A percentile compares a stretch with the other conserved stretches of the same genome.
Conservation (phyloP, 2,888 invertebrate genomes). For the Loripinus fragilis region DNA sequence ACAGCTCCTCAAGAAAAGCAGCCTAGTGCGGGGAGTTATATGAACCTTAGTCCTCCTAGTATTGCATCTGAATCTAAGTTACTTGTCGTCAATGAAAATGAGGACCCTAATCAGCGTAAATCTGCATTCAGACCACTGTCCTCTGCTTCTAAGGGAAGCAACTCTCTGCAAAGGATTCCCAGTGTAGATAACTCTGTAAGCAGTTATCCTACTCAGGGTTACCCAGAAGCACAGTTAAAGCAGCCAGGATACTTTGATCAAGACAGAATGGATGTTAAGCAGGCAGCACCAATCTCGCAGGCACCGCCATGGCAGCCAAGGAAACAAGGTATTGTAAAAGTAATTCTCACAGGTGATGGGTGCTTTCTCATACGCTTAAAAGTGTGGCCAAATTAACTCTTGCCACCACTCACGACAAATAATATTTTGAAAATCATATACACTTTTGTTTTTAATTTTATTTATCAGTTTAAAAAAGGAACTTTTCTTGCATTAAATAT, state of each 20-base stretch:
- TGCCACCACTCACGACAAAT: too few relatives aligned
- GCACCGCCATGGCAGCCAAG: slow-evolving; percentile 41
- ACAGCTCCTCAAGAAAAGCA: slow-evolving; percentile 34
- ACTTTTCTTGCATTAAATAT: too few relatives aligned
- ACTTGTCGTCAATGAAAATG: slow-evolving; percentile 28
- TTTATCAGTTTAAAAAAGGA: too few relatives aligned
- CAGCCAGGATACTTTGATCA: slow-evolving; percentile 31
- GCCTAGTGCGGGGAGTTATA: slow-evolving; percentile 40
- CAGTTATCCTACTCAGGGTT: slow-evolving; percentile 33
- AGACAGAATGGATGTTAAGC: slow-evolving; percentile 57
- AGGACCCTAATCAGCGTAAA: slow-evolving; percentile 55
- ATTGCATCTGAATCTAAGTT: slow-evolving; percentile 20
- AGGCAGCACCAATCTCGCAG: slow-evolving; percentile 60
- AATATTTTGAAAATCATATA: too few relatives aligned
- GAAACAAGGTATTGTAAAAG: slow-evolving; percentile 34
- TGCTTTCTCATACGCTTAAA: not conserved
- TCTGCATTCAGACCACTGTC: slow-evolving; percentile 69
- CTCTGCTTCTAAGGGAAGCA: slow-evolving; percentile 34
- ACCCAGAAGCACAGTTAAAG: slow-evolving; percentile 41
- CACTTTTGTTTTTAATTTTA: too few relatives aligned
- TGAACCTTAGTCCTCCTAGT: slow-evolving; percentile 31
- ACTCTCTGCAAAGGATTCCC: slow-evolving; percentile 48
- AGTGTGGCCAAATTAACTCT: too few relatives aligned
- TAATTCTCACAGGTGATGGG: slow-evolving; percentile 2
- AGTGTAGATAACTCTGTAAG: slow-evolving; percentile 26